Evolutionary conservation across 2,113 vertebrate species (phyloP).

Genomic region (Gallinago media): DNA sequence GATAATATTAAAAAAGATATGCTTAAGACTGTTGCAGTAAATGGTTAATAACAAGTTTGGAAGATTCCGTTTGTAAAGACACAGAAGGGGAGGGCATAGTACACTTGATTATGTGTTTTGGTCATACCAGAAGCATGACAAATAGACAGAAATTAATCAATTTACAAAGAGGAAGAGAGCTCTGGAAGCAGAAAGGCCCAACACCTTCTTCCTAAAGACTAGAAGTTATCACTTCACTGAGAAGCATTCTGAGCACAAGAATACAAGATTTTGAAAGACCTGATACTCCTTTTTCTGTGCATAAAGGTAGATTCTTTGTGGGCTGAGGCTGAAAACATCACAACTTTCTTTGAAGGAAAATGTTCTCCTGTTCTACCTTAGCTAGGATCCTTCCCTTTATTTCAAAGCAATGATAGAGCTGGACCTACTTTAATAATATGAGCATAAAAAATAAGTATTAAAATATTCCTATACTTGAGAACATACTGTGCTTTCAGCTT

Average conservation of each 20-base stretch:
- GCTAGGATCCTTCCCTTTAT: neutral
- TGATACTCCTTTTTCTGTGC: neutral
- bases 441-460: neutral
- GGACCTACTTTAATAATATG: neutral
- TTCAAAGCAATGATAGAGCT: neutral
- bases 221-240: slow-evolving; percentile 39
- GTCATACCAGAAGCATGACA: slow-evolving; percentile 9
- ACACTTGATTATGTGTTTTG: slow-evolving; percentile 7
- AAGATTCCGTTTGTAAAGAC: neutral
- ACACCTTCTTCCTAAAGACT: slow-evolving; percentile 8
- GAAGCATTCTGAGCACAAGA: slow-evolving; percentile 21
- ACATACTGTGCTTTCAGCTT: neutral
- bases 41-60: neutral
- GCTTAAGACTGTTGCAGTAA: neutral
- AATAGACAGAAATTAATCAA: slow-evolving; percentile 36
- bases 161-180: slow-evolving; percentile 44
- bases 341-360: neutral
- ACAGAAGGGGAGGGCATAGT: neutral
- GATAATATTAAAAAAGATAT: neutral
- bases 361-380: neutral
- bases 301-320: neutral
- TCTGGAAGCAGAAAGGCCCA: slow-evolving; percentile 45
- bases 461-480: neutral
- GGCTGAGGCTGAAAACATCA: neutral
- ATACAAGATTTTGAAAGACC: slow-evolving; percentile 46